phyloP scores from a whole-genome alignment of 2,113 vertebrate species.

The Brevimyrus niger region DNA sequence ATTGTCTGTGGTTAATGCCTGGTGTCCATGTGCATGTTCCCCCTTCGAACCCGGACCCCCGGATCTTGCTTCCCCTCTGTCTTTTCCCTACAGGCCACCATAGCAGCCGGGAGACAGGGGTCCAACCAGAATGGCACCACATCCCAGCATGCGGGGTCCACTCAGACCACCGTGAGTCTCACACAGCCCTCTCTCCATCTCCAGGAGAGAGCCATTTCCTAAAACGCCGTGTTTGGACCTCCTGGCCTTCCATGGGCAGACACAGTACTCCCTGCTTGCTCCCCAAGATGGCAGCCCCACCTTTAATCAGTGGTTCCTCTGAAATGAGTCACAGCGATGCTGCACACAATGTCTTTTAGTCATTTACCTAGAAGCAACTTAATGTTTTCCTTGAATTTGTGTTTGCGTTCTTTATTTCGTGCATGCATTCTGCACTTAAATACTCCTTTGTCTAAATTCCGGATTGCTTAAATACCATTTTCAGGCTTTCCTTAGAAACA shows the following conservation, averaged over 20 bases:
- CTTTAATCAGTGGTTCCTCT: neutral
- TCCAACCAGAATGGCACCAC: slow-evolving; percentile 62
- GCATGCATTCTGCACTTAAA: neutral
- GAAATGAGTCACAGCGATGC: neutral
- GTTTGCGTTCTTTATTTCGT: neutral
- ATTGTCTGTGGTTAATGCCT: neutral
- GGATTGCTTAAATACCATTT: neutral
- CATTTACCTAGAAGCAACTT: neutral
- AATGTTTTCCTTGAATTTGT: neutral
- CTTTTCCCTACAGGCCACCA: slow-evolving; percentile 67
- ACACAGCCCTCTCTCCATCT: neutral
- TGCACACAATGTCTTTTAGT: neutral
- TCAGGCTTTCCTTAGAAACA: neutral
- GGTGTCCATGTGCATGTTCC: neutral
- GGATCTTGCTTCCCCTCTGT: neutral
- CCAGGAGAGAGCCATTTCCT: neutral
- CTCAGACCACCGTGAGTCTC: slow-evolving; percentile 75
- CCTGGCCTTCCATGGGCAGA: neutral
- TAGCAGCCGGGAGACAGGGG: slow-evolving; percentile 78
- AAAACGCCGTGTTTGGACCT: neutral
- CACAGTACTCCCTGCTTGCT: neutral
- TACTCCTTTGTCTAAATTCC: neutral
- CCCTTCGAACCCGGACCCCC: neutral
- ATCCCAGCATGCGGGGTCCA: slow-evolving; percentile 63
- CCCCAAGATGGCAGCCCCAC: neutral